Evolutionary conservation across 2,113 vertebrate genomes (phyloP).

Genomic region (Stigmatopora argus): DNA sequence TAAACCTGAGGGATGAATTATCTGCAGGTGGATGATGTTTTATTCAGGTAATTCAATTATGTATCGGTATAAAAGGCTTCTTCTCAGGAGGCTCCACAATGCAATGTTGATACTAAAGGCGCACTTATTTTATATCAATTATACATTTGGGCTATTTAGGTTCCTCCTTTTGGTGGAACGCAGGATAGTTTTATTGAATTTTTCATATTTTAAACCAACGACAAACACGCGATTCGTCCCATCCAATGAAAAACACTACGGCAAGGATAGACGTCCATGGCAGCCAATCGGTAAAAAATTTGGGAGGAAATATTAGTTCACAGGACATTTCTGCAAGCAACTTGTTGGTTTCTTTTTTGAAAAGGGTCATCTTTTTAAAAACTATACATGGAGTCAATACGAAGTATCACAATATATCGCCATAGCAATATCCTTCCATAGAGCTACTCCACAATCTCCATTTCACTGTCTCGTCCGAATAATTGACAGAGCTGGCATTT

Average conservation of each 20-base stretch:
- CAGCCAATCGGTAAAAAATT: too few species aligned
- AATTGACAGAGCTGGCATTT: conserved; percentile 70
- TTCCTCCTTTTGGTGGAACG: neutral
- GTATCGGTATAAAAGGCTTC: conserved; percentile 8
- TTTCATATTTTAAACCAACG: neutral
- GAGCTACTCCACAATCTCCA: conserved; percentile 64
- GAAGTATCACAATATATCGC: too few species aligned
- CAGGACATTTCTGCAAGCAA: too few species aligned
- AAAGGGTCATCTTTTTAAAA: too few species aligned
- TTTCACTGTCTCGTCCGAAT: conserved; percentile 68
- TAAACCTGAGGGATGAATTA: neutral
- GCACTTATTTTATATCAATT: conserved; percentile 8
- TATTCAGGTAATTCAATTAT: conserved; percentile 11
- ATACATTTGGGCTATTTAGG: conserved; percentile 4
- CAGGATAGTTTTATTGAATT: neutral
- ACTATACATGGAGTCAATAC: too few species aligned
- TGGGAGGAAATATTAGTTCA: too few species aligned
- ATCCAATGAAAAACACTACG: too few species aligned
- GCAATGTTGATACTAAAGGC: conserved; percentile 1
- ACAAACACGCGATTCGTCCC: neutral
- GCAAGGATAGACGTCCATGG: too few species aligned
- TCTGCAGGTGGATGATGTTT: conserved; percentile 1
- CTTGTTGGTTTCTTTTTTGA: too few species aligned
- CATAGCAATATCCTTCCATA: too few species aligned
- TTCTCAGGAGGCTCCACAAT: conserved; percentile 5